Percentiles rank a stretch among this genome's conserved stretches.
Conservation (phyloP, 2,113 vertebrate species). For the Catharus bicknelli region DNA sequence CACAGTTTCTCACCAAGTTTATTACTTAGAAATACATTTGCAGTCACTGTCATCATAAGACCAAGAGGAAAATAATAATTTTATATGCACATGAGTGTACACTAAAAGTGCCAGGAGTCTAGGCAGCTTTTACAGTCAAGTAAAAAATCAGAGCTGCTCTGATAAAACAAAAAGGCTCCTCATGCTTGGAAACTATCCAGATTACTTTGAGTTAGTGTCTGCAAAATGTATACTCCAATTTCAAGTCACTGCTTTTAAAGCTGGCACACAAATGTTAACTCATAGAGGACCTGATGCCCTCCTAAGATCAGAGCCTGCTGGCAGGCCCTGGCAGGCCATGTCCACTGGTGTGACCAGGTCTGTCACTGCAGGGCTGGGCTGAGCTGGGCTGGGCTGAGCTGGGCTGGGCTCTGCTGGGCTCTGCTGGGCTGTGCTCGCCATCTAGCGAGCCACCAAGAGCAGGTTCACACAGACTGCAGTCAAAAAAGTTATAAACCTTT, state of each 20-base stretch:
- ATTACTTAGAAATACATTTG: neutral
- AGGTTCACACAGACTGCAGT: accelerated
- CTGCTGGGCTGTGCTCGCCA: conserved; percentile 14
- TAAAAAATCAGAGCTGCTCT: neutral
- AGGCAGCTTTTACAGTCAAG: neutral
- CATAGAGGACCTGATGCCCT: neutral
- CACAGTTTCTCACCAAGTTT: neutral
- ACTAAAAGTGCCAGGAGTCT: neutral
- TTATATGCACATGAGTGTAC: neutral
- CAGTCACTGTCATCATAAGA: neutral
- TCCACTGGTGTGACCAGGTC: accelerated
- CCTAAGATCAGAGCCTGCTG: neutral
- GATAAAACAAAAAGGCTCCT: neutral
- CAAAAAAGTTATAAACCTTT: neutral
- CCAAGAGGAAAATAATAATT: neutral
- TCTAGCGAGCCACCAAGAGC: conserved; percentile 37
- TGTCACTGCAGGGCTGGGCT: neutral
- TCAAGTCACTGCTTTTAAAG: neutral
- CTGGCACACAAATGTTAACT: neutral
- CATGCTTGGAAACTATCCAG: neutral
- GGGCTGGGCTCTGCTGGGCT: neutral
- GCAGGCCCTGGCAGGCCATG: accelerated
- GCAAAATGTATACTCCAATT: neutral
- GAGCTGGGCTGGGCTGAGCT: neutral
- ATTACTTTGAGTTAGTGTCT: neutral